Evolutionary conservation across 2,113 vertebrate genomes (phyloP), one percentile per base, ranked within the genome.

Genomic region (Cisticola juncidis): DNA sequence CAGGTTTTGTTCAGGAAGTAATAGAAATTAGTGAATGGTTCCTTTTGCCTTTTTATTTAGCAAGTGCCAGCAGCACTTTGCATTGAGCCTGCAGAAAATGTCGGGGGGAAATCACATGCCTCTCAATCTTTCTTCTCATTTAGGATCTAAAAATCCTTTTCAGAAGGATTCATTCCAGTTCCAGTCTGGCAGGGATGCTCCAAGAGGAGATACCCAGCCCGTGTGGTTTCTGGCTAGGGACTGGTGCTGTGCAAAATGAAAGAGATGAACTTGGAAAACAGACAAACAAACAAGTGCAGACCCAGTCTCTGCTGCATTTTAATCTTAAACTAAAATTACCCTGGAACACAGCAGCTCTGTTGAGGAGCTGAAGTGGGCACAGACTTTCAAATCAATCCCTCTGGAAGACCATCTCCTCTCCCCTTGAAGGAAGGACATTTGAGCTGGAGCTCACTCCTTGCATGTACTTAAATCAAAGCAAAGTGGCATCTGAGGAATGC

Each of bases 11-110:
- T 92, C 14, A 4, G 57, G 45, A 68, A 94, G 93, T 74, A 74
- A 92, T 65, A 83, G 93, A 64, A 95, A 81, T 83, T 51, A 78
- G 60, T 96, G 95, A 96, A 95, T 92, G 40, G 72, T 77, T 96
- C 83, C 72, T 95, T 90, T 90, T 92, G 85, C 90, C 48, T 77
- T 86, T 82, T 93, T 90, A 79, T 96, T 96, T 81, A 92, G 28
- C 33, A 16, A 93, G 93, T 86, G 94, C 92, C 95, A 96, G 71
- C 92, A 92, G 85, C 7, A 51, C 81, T 88, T 38, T 42, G 56
- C 47, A 33, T 36, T 64, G 81, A 93, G 76, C 88, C 69, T 74
- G 54, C 22, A 71, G 66, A 25, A 94, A 90, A 48, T 28, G 44
- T 9, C 3, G 6, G 2, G 10, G 11, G 31, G 10, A 14, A 31